Base-by-base conservation (phyloP, 2,888 invertebrate genomes). In the Hybos culiciformis region DNA sequence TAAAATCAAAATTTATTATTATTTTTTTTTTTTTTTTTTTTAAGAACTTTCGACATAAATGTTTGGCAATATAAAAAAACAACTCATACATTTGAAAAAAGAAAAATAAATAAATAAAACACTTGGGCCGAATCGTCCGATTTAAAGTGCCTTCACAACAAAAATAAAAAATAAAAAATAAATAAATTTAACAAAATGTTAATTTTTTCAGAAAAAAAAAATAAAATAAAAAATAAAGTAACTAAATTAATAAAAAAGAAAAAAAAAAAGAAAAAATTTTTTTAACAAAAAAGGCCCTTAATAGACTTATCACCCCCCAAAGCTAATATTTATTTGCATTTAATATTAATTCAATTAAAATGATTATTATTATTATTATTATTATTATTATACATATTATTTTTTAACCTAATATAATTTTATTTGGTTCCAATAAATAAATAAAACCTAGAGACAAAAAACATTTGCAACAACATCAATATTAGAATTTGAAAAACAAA, bases 101-200 rank as follows among this genome's bases (percentile, higher is more conserved):
- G n/a, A 53, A 50, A 50, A 47, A 46, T 51, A 41, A 42, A 50
- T 45, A 39, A 51, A 42, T 45, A 34, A 32, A 34, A 45, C 71
- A 80, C 80, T 79, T 82, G 84, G 85, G 84, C 85, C 85, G 80
- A 77, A 78, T 82, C 84, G 86, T 86, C 86, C 85, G 84, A 80
- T 80, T 81, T 80, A 78, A 86, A 85, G 86, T 86, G 86, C 86
- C 86, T 86, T 86, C 86, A 82, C 76, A 69, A 42, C 39, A 38
- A 43, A 47, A 45, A 43, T 46, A 51, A 43, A 48, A 39, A 54
- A 19, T 12, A 55, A 61, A 45, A 45, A 38, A 41, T 29, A n/a
- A 5, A 39, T 6, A 41, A 46, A 46, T 55, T 57, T 57, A 66
- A 70, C 54, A 56, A 61, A 67, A 71, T 78, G 76, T 83, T 83